A percentile compares a stretch with the other conserved stretches of the same genome.
Evolutionary conservation across 2,797 vertebrate species (phyloP).

Genomic region (Nannoperca obscura): DNA sequence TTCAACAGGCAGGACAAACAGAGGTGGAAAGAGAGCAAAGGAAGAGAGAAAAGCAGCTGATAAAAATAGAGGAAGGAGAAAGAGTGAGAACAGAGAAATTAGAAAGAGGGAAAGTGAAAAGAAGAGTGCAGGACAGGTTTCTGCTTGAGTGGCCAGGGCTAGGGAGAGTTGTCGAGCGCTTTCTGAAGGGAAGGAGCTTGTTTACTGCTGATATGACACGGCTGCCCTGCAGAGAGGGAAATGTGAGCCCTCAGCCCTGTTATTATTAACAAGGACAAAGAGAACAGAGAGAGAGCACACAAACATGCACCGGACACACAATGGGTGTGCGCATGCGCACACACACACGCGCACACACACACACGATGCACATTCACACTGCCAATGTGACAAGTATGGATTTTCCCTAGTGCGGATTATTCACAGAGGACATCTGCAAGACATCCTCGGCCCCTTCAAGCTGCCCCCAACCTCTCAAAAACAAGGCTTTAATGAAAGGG

Average conservation of each 20-base stretch:
- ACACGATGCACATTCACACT: constrained; percentile 52
- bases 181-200: constrained; percentile 87
- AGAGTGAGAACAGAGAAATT: constrained; percentile 69
- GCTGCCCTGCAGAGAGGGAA: constrained; percentile 89
- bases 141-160: constrained; percentile 86
- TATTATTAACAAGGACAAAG: constrained; percentile 93
- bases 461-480: constrained; percentile 74
- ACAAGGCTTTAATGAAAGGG: constrained; percentile 81
- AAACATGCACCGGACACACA: constrained; percentile 73
- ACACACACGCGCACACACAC: constrained; percentile 60
- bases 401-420: constrained; percentile 84
- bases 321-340: constrained; percentile 31
- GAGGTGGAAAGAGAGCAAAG: constrained; percentile 77
- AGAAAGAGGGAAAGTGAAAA: constrained; percentile 71
- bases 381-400: constrained; percentile 89
- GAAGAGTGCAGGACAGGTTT: constrained; percentile 81
- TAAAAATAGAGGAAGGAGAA: constrained; percentile 64
- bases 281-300: constrained; percentile 83
- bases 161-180: constrained; percentile 80
- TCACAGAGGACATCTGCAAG: constrained; percentile 87
- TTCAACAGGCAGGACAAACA: constrained; percentile 81
- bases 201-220: constrained; percentile 90
- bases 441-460: constrained; percentile 76
- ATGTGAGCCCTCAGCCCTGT: constrained; percentile 88
- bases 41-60: constrained; percentile 62